Base-by-base conservation (phyloP, 1,140 invertebrate species). In the Ditylenchus dipsaci region DNA sequence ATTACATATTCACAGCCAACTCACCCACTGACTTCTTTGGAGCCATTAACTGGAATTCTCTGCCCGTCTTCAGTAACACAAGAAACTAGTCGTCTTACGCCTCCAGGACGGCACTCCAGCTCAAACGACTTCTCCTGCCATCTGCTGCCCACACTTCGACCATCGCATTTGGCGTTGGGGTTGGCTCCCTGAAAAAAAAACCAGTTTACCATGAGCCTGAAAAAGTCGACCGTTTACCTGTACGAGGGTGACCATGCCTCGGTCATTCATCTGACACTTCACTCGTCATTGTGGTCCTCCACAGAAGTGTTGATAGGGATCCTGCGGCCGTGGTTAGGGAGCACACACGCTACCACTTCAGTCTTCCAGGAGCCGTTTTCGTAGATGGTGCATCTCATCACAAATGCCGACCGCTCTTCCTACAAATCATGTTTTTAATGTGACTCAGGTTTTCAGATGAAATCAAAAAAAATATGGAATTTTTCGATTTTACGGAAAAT, bases 51-150 rank as follows among this genome's bases (percentile, higher is more conserved):
- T 5, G 71, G 64, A 8, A 76, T 65, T 27, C 67, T 53, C 23
- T 76, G 30, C 0, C 75, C 75, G 21, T 69, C 68, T 57, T 78
- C 73, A 9, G 65, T 65, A 15, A 76, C 65, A 58, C 75, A 76
- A n/a, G 76, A 62, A 17, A 33, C 33, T 21, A 76, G 33, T 29
- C 59, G 23, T 5, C 59, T 57, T 15, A 62, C 27, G 0, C 75
- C 75, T 45, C 75, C 75, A 1, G 76, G 63, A 3, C 76, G 74
- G 26, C 75, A 76, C 58, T 76, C 75, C 26, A 76, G 63, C 49
- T 76, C 75, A 59, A 76, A 76, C 1, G 77, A 76, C 47, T 79
- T 79, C 43, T 78, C 76, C 43, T 66, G 62, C 75, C 75, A 76
- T 42, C 65, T 27, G 30, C 61, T 72, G 33, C 75, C 75, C 30